These are phyloP conservation scores for Siniperca scherzeri DNA, from an alignment of 2,797 vertebrate species.

Conservation along the genomic window DNA sequence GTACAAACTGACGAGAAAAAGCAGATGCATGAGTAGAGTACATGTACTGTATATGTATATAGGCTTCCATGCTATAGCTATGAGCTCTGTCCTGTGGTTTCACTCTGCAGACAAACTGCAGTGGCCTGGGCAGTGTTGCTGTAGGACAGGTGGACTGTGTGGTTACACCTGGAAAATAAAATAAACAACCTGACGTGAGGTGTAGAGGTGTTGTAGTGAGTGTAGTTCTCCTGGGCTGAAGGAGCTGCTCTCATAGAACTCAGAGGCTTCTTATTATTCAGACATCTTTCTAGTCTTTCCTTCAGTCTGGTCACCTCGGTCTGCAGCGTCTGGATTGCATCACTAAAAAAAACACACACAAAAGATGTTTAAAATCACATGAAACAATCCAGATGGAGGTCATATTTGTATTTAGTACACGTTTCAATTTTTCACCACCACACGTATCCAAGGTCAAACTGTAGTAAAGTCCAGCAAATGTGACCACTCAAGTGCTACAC, in stretches of 20 bases:
- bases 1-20: neutral
- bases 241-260: conserved; percentile 31
- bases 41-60: neutral
- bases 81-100: neutral
- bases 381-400: neutral
- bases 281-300: conserved; percentile 81
- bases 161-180: neutral
- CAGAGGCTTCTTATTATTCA: conserved; percentile 50
- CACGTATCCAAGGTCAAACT: conserved; percentile 18
- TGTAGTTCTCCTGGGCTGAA: conserved; percentile 26
- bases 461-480: neutral
- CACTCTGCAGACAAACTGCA: neutral
- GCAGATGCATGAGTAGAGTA: neutral
- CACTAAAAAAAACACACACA: conserved; percentile 73
- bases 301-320: conserved; percentile 86
- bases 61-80: neutral
- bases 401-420: neutral
- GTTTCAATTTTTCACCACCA: neutral
- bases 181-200: conserved; percentile 73
- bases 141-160: neutral
- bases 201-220: conserved; percentile 29
- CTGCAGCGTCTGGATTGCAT: conserved; percentile 85
- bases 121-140: neutral
- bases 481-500: neutral
- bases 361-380: neutral